Evolutionary conservation across 1,140 invertebrate species (phyloP), one percentile per base, ranked within the genome.

Genomic region (Lysiphlebus fabarum): DNA sequence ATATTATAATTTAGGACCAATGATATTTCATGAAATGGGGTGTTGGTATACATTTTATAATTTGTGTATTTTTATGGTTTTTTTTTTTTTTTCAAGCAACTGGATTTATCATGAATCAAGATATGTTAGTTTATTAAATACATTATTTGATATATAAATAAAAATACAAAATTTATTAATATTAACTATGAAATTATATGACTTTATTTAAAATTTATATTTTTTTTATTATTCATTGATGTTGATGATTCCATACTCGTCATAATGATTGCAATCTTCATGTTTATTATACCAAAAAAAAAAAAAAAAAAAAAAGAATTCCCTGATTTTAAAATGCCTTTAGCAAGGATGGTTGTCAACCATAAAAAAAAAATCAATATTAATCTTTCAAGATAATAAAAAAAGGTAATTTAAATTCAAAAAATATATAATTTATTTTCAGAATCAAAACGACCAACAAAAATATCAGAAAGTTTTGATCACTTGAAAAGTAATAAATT

Each of bases 81-180:
- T n/a, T n/a, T n/a, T n/a, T n/a, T n/a, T n/a, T n/a, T n/a, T n/a
- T 93, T 72, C 83, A 91, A 47, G 84, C 87, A 53, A 92, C 93
- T 0, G 86, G 88, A 37, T 90, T 92, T 67, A 84, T 92, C 53
- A 69, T 91, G 91, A 41, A 87, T 40, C 82, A 82, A 10, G 67
- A 69, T n/a, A 68, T 78, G 81, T 83, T 68, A 77, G 77, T 40
- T 41, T 51, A 8, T 33, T 2, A 26, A 26, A 26, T n/a, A n/a
- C n/a, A n/a, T n/a, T n/a, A n/a, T n/a, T n/a, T n/a, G n/a, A n/a
- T n/a, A n/a, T n/a, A 26, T 26, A 26, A 26, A 26, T 26, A 40
- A 7, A 12, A 54, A 12, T 9, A 42, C 2, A 40, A 40, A 11
- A 11, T 40, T 11, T 5, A 7, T 40, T 40, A 40, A 40, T 40